These are phyloP conservation scores for Aspidiotus destructor DNA, from an alignment of 2,888 invertebrate genomes.

Conservation along the genomic window DNA sequence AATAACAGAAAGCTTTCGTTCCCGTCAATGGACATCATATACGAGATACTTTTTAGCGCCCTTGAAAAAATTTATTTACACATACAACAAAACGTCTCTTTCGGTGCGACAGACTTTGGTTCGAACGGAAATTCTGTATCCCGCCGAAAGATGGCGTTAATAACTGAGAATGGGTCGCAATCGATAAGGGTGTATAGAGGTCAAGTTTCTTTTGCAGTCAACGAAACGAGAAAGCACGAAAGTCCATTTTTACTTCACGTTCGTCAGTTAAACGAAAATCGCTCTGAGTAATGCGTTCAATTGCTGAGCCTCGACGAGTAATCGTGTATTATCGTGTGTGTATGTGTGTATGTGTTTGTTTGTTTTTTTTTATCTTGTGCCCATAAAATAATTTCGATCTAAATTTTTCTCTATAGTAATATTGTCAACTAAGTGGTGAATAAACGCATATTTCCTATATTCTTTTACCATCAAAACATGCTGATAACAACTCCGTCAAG, in stretches of 20 bases:
- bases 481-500: conserved; percentile 13
- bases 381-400: conserved; percentile 7
- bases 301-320: conserved; percentile 5
- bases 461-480: conserved; percentile 6
- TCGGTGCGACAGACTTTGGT: too few species aligned
- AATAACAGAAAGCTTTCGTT: too few species aligned
- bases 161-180: conserved; percentile 12
- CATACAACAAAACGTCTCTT: too few species aligned
- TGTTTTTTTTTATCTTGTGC: neutral
- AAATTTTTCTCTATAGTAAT: conserved; percentile 9
- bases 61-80: too few species aligned
- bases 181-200: conserved; percentile 28
- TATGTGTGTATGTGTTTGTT: neutral
- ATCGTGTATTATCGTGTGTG: conserved; percentile 11
- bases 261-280: conserved; percentile 23
- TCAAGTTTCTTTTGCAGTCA: conserved; percentile 24
- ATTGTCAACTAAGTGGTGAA: too few species aligned
- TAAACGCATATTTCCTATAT: too few species aligned
- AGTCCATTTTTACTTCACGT: conserved; percentile 24
- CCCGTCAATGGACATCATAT: too few species aligned
- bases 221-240: conserved; percentile 23
- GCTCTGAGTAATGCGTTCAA: conserved; percentile 11
- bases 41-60: too few species aligned
- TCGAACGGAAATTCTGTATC: neutral
- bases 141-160: conserved; percentile 6